A percentile compares a stretch with the other conserved stretches of the same genome.
These are phyloP conservation scores for Rhopalosiphum maidis DNA, from an alignment of 1,140 invertebrate genomes.

Conservation along the genomic window DNA sequence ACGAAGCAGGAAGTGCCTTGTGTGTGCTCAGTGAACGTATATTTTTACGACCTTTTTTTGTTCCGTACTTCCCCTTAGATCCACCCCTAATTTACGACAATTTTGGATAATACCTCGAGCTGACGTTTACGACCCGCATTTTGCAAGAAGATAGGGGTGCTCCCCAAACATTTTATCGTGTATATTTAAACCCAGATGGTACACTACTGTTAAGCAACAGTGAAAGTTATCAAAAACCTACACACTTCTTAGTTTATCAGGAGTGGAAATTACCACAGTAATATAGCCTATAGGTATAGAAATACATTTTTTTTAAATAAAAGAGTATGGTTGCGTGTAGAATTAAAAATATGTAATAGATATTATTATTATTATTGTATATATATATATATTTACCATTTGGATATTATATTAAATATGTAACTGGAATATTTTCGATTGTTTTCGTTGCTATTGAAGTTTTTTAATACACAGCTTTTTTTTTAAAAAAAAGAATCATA, in stretches of 20 bases:
- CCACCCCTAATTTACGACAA: slow-evolving; percentile 52
- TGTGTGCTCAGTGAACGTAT: not conserved
- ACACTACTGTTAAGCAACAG: slow-evolving; percentile 1
- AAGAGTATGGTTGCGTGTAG: not conserved
- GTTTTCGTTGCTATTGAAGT: not conserved
- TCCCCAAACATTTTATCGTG: slow-evolving; percentile 30
- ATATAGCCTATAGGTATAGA: not conserved
- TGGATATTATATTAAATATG: not conserved
- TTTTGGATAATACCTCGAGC: slow-evolving; percentile 11
- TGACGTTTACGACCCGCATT: slow-evolving; percentile 53
- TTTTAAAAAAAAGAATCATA: too few species aligned
- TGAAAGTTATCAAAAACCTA: slow-evolving; percentile 28
- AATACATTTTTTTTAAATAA: not conserved
- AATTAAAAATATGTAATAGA: not conserved
- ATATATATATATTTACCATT: not conserved
- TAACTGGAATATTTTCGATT: not conserved
- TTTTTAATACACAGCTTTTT: not conserved
- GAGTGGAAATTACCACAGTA: not conserved
- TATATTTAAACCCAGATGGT: slow-evolving; percentile 47
- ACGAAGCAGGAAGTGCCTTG: slow-evolving; percentile 38
- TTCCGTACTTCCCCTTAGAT: slow-evolving; percentile 25
- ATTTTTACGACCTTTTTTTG: slow-evolving; percentile 51
- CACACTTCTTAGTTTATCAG: not conserved
- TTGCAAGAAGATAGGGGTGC: slow-evolving; percentile 34
- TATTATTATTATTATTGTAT: too few species aligned